A percentile compares a stretch with the other conserved stretches of the same genome.
Evolutionary conservation across 2,888 invertebrate species (phyloP).

Genomic region (Melanophora roralis): DNA sequence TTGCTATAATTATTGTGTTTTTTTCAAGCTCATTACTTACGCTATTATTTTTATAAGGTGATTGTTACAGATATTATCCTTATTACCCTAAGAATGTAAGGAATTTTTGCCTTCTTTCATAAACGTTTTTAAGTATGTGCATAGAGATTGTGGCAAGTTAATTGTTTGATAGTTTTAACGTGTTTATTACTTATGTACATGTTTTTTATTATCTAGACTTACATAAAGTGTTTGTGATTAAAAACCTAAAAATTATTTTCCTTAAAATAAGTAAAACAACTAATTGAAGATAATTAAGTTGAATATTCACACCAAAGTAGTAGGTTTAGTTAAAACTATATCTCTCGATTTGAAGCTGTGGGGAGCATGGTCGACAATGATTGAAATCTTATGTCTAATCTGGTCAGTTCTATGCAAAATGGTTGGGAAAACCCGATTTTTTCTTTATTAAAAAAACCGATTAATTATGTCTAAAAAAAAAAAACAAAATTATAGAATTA

Average conservation of each 20-base stretch:
- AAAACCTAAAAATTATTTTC: background rate
- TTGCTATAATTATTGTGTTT: conserved; percentile 35
- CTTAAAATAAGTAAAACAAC: no score
- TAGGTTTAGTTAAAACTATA: no score
- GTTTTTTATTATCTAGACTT: conserved; percentile 45
- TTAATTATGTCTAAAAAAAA: no score
- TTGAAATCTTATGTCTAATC: no score
- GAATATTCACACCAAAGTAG: no score
- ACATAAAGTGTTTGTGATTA: conserved; percentile 38
- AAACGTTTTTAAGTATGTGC: conserved; percentile 24
- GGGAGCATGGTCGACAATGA: no score
- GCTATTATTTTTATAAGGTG: conserved; percentile 8
- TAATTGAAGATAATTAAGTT: no score
- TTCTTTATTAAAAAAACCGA: no score
- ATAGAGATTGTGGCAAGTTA: background rate
- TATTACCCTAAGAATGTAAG: conserved; percentile 12
- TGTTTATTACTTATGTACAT: background rate
- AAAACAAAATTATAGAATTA: no score
- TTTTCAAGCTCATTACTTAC: conserved; percentile 19
- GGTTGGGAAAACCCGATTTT: no score
- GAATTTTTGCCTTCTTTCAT: background rate
- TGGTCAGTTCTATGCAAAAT: no score
- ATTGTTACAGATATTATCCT: conserved; percentile 37
- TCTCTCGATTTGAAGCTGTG: no score
- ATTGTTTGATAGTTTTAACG: conserved; percentile 19